phyloP scores from a whole-genome alignment of 2,113 vertebrate species.

The Taurulus bubalis region DNA sequence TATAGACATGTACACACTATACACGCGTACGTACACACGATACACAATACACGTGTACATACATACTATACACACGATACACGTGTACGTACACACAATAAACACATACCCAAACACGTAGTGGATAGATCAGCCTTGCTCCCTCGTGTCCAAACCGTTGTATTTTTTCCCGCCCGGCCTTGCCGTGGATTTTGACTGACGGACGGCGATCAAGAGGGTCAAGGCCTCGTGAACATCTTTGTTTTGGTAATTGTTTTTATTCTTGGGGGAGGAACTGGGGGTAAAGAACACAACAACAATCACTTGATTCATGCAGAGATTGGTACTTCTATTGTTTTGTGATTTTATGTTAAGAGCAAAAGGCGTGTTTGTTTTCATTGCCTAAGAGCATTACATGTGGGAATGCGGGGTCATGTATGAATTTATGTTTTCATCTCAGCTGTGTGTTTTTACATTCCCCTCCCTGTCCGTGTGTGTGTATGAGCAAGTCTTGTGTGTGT shows the following conservation, averaged over 20 bases:
- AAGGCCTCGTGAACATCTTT: slow-evolving; percentile 43
- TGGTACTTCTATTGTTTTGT: slow-evolving; percentile 28
- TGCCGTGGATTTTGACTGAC: slow-evolving; percentile 63
- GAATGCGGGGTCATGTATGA: slow-evolving; percentile 29
- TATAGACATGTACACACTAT: too few relatives aligned
- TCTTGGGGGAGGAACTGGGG: slow-evolving; percentile 8
- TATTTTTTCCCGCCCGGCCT: slow-evolving; percentile 54
- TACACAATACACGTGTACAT: too few relatives aligned
- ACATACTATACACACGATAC: too few relatives aligned
- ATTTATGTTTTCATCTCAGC: slow-evolving; percentile 24
- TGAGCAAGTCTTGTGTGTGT: slow-evolving; percentile 5
- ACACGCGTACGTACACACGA: too few relatives aligned
- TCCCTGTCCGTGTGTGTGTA: not conserved
- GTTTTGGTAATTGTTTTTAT: slow-evolving; percentile 58
- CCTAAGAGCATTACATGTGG: slow-evolving; percentile 30
- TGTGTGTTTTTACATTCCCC: slow-evolving; percentile 20
- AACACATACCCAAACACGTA: slow-evolving; percentile 1
- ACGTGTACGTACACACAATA: too few relatives aligned
- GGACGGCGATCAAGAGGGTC: slow-evolving; percentile 32
- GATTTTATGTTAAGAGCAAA: slow-evolving; percentile 12
- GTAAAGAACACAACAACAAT: slow-evolving; percentile 31
- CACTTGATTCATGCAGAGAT: slow-evolving; percentile 17
- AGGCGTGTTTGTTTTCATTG: slow-evolving; percentile 40
- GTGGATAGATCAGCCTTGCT: slow-evolving; percentile 21
- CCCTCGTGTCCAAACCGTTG: not conserved